These are phyloP conservation scores for Hyla sarda DNA, from an alignment of 2,113 vertebrate species.

Conservation along the genomic window DNA sequence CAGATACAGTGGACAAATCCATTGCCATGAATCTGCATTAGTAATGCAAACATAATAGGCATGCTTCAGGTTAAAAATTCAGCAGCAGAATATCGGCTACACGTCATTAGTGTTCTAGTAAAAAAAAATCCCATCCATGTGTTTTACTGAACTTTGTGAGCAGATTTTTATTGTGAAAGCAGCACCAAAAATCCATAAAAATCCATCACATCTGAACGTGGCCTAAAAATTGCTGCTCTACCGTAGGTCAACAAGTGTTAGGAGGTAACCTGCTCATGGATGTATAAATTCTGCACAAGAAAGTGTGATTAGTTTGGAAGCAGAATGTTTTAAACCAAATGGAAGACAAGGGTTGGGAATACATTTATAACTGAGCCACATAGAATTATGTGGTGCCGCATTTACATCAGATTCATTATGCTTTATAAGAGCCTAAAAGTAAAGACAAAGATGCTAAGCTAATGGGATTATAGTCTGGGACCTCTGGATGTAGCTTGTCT, in stretches of 20 bases:
- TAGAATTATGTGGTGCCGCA: not conserved
- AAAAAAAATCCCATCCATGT: not conserved
- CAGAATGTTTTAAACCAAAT: no score
- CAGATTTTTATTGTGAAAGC: not conserved
- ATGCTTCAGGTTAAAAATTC: not conserved
- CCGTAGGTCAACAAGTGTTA: no score
- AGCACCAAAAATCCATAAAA: not conserved
- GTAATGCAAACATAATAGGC: not conserved
- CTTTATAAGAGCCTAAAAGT: not conserved
- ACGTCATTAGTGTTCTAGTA: not conserved
- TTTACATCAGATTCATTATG: not conserved
- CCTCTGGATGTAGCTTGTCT: not conserved
- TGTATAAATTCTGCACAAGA: not conserved
- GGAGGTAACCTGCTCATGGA: no score
- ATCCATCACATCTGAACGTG: not conserved
- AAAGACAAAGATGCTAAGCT: not conserved
- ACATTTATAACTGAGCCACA: not conserved
- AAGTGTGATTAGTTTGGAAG: not conserved
- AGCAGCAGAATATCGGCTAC: not conserved
- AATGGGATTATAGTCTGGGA: not conserved
- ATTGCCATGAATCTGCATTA: not conserved
- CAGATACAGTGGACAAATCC: no score
- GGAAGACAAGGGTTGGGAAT: not conserved
- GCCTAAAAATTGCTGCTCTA: no score
- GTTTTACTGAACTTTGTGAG: not conserved